Evolutionary conservation across 2,113 vertebrate genomes (phyloP), one percentile per base, ranked within the genome.

Genomic region (Strix aluco): DNA sequence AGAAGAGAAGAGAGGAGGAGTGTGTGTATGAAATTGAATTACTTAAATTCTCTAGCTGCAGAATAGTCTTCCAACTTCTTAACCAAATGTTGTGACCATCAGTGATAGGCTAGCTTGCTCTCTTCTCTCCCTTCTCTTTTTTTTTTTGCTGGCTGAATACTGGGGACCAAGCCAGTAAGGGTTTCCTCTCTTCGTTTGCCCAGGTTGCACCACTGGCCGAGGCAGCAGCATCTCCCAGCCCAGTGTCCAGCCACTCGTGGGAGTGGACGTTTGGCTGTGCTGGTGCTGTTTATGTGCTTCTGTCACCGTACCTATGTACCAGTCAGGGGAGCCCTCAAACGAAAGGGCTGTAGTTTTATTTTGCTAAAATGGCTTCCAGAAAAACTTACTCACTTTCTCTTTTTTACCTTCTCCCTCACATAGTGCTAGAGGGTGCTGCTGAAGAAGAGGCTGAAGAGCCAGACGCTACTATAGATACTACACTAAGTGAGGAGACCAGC

Each of bases 401-500:
- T 88, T 80, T 71, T 71, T 67, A 29, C n/a, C 15, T 49, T 91
- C 49, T 95, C 38, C 65, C 86, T 97, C 42, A 19, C 15, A 0
- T 49, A 98, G 97, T 94, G 94, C 94, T 97, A 80, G 95, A 95
- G 75, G 97, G 96, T 95, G 96, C 90, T 94, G 92, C 63, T 65
- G 93, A 97, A 96, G 97, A 97, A 88, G 88, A 96, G 75, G 79
- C 89, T 63, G 89, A 94, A 88, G 85, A 93, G 83, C 92, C 81
- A 79, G 96, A 92, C 63, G 42, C 93, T 95, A 85, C 90, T 70
- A 30, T n/a, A 10, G 81, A 30, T 90, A 47, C 92, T 80, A 58
- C 92, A 88, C 66, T 74, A n/a, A 91, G 87, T 78, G 97, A 95
- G 62, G 94, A 93, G 71, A 86, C 69, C 69, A 86, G 81, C 86